A percentile compares a stretch with the other conserved stretches of the same genome.
Evolutionary conservation across 1,140 invertebrate genomes (phyloP).

Genomic region (Wasmannia auropunctata): DNA sequence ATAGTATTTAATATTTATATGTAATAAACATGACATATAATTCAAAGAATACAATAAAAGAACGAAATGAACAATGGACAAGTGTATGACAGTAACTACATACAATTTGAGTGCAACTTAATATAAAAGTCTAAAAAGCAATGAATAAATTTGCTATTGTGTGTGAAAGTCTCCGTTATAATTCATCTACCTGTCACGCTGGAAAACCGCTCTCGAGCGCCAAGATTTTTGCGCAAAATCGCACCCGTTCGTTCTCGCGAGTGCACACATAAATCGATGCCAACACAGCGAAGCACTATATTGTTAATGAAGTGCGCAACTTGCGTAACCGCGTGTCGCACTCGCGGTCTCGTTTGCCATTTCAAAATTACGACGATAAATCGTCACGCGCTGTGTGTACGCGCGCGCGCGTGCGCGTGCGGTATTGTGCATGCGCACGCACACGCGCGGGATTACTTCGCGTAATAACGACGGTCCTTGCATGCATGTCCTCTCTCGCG

Average conservation of each 20-base stretch:
- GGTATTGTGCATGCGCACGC: background rate
- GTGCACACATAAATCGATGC: slow-evolving; percentile 19
- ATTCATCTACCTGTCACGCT: background rate
- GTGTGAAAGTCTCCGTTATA: background rate
- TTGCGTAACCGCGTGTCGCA: slow-evolving; percentile 1
- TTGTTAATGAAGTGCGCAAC: slow-evolving; percentile 33
- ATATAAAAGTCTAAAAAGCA: background rate
- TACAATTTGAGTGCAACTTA: background rate
- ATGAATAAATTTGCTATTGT: background rate
- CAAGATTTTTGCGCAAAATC: background rate
- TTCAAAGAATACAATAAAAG: background rate
- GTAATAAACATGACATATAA: background rate
- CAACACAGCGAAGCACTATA: background rate
- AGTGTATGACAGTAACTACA: background rate
- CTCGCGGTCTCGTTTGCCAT: slow-evolving; percentile 22
- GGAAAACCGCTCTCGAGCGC: background rate
- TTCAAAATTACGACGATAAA: slow-evolving; percentile 54
- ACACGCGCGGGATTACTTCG: background rate
- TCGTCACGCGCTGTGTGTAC: background rate
- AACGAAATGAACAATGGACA: background rate
- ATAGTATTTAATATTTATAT: no score
- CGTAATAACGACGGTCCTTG: slow-evolving; percentile 15
- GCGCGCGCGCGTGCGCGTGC: background rate
- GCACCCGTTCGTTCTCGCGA: background rate
- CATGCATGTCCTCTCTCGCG: background rate